Evolutionary conservation across 2,797 vertebrate genomes (phyloP).

Genomic region (Anguilla marmorata): DNA sequence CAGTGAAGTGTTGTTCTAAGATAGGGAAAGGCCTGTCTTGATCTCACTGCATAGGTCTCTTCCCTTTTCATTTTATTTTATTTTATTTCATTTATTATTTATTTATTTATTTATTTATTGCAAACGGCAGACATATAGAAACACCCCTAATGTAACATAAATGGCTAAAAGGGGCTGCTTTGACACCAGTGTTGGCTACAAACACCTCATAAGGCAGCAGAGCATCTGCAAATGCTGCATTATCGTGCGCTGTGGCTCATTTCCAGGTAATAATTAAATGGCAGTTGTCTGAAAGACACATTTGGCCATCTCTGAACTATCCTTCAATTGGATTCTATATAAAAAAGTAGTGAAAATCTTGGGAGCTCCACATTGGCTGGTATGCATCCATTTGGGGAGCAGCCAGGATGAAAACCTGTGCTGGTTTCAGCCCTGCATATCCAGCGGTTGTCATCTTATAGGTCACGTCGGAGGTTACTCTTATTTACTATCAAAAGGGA

Average conservation of each 20-base stretch:
- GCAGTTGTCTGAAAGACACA: background rate
- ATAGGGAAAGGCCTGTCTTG: background rate
- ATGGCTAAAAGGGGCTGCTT: background rate
- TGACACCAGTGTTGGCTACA: background rate
- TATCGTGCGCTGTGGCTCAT: background rate
- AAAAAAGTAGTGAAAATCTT: background rate
- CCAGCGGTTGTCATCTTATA: background rate
- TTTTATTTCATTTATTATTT: too few relatives aligned
- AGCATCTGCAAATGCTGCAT: background rate
- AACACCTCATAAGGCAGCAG: background rate
- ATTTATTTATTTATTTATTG: too few relatives aligned
- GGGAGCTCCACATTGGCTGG: background rate
- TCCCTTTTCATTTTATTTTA: too few relatives aligned
- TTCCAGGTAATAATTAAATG: background rate
- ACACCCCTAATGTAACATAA: background rate
- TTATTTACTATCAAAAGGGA: background rate
- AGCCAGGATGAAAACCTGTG: background rate
- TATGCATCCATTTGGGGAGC: background rate
- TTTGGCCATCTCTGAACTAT: background rate
- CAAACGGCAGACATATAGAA: too few relatives aligned
- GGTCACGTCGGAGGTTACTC: conserved; percentile 8
- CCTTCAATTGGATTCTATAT: background rate
- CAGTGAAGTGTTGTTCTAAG: background rate
- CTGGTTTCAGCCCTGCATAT: background rate
- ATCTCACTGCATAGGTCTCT: too few relatives aligned